Evolutionary conservation across 1,140 invertebrate species (phyloP).

Genomic region (Drosophila triauraria): DNA sequence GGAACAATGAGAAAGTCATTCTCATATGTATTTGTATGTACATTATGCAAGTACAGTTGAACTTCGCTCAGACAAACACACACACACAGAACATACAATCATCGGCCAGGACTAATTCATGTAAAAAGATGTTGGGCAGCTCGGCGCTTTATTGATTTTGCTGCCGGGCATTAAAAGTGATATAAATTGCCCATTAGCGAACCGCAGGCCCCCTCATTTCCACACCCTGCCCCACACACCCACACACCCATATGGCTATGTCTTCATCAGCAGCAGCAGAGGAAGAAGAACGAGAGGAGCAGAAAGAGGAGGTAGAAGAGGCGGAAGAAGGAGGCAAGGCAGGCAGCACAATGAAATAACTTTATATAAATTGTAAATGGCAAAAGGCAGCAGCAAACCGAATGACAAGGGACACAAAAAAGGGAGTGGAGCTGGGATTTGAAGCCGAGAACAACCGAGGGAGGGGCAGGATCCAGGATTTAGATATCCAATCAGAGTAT

Average conservation of each 20-base stretch:
- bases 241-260: constrained; percentile 34
- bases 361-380: constrained; percentile 78
- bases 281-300: constrained; percentile 10
- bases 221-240: not conserved
- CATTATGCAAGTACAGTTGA: constrained; percentile 70
- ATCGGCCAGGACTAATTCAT: constrained; percentile 39
- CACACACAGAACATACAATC: constrained; percentile 28
- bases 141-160: constrained; percentile 69
- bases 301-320: constrained; percentile 18
- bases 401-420: constrained; percentile 47
- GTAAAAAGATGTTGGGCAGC: constrained; percentile 65
- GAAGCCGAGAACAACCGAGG: constrained; percentile 21
- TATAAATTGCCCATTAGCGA: constrained; percentile 79
- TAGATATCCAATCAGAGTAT: constrained; percentile 82
- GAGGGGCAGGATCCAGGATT: constrained; percentile 72
- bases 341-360: constrained; percentile 71
- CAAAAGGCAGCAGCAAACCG: constrained; percentile 50
- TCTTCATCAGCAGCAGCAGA: constrained; percentile 43
- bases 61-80: constrained; percentile 20
- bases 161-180: constrained; percentile 66
- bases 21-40: constrained; percentile 15
- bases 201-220: constrained; percentile 31
- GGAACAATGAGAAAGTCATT: constrained; percentile 14
- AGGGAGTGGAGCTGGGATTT: constrained; percentile 68
- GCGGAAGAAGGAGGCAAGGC: constrained; percentile 1